phyloP scores from a whole-genome alignment of 2,113 vertebrate genomes.

The Formicarius rufipectus region DNA sequence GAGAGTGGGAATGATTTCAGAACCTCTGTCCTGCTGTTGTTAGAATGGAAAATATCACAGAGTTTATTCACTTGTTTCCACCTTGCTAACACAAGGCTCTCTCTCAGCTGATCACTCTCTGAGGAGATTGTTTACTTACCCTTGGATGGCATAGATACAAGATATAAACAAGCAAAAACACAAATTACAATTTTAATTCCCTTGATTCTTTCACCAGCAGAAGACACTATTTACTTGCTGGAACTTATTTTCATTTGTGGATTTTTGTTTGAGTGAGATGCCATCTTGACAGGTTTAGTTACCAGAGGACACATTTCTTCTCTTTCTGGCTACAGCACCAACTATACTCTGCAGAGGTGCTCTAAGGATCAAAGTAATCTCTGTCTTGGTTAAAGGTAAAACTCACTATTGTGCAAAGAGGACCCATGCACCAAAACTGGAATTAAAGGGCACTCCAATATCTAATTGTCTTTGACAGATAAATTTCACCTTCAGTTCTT shows the following conservation, averaged over 20 bases:
- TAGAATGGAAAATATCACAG: not conserved
- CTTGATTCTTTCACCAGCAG: not conserved
- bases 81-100: not conserved
- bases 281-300: not conserved
- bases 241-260: not conserved
- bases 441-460: not conserved
- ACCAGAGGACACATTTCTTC: not conserved
- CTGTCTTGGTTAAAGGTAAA: not conserved
- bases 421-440: not conserved
- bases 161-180: not conserved
- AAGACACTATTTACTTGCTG: not conserved
- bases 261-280: not conserved
- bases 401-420: not conserved
- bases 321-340: not conserved
- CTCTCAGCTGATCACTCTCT: conserved; percentile 1
- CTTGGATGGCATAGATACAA: not conserved
- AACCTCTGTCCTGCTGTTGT: not conserved
- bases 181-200: not conserved
- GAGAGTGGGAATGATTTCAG: not conserved
- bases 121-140: not conserved
- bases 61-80: not conserved
- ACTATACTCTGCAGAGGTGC: not conserved
- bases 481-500: not conserved
- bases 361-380: not conserved
- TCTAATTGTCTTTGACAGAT: not conserved